These are phyloP conservation scores for Chelidonichthys spinosus DNA, from an alignment of 2,797 vertebrate species.

Conservation along the genomic window DNA sequence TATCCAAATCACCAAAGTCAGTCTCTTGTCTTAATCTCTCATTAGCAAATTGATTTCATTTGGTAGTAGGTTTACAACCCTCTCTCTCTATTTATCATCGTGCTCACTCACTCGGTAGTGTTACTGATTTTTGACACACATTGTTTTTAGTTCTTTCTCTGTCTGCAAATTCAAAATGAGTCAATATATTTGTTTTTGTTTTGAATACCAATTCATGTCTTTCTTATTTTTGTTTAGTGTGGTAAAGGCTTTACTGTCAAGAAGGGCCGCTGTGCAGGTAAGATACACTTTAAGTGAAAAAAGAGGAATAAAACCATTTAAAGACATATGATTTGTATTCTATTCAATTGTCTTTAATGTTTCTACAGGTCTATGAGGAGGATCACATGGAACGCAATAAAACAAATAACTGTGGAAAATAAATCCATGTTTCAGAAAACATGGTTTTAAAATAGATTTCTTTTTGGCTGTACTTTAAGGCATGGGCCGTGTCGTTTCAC, in stretches of 20 bases:
- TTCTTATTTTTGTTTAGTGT: slow-evolving; percentile 80
- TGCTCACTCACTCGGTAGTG: background rate
- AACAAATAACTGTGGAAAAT: slow-evolving; percentile 1
- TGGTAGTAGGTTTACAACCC: background rate
- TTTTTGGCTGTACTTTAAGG: slow-evolving; percentile 17
- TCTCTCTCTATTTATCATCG: background rate
- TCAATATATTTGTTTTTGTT: background rate
- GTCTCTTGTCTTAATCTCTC: background rate
- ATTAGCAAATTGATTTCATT: background rate
- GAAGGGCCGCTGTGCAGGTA: slow-evolving; percentile 88
- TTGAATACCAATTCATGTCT: background rate
- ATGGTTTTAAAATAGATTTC: background rate
- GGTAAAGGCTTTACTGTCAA: slow-evolving; percentile 88
- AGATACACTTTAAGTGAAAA: slow-evolving; percentile 38
- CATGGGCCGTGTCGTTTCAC: slow-evolving; percentile 2
- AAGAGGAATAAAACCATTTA: background rate
- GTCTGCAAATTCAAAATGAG: background rate
- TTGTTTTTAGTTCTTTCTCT: background rate
- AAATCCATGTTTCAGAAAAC: background rate
- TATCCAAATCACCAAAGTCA: background rate
- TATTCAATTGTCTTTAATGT: slow-evolving; percentile 33
- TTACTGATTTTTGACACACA: background rate
- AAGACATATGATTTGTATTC: background rate
- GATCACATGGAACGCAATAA: slow-evolving; percentile 21
- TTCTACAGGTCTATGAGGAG: slow-evolving; percentile 70